phyloP scores from a whole-genome alignment of 2,113 vertebrate species.

The Blennius ocellaris region DNA sequence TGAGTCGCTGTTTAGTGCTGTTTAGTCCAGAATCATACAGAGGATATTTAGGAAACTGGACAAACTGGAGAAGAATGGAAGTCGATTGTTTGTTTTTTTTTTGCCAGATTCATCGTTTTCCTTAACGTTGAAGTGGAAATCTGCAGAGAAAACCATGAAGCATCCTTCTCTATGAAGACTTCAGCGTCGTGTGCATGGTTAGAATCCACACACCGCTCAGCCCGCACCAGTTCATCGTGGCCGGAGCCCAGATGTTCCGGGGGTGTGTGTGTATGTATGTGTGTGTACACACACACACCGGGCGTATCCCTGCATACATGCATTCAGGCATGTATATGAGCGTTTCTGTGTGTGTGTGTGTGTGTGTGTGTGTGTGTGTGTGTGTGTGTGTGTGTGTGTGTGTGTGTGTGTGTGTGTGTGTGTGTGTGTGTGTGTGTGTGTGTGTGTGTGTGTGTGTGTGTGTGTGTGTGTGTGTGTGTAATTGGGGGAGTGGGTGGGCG shows the following conservation, averaged over 20 bases:
- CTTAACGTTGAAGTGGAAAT: too few species aligned
- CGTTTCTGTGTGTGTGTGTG: conserved; percentile 33
- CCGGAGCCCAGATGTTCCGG: conserved; percentile 70
- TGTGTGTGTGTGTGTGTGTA: conserved; percentile 25
- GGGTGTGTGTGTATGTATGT: conserved; percentile 43
- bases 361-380: conserved; percentile 21
- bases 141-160: too few species aligned
- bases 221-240: conserved; percentile 67
- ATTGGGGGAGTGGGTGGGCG: conserved; percentile 67
- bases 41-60: too few species aligned
- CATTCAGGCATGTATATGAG: conserved; percentile 37
- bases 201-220: neutral
- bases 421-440: conserved; percentile 30
- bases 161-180: too few species aligned
- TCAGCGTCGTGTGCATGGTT: too few species aligned
- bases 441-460: conserved; percentile 37
- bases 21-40: too few species aligned
- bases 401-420: conserved; percentile 29
- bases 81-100: too few species aligned
- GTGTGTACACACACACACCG: conserved; percentile 6
- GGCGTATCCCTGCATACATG: conserved; percentile 44
- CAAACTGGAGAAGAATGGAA: too few species aligned
- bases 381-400: conserved; percentile 28
- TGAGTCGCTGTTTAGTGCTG: too few species aligned
- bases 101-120: too few species aligned